A percentile compares a stretch with the other conserved stretches of the same genome.
phyloP scores from a whole-genome alignment of 2,797 vertebrate genomes.

The Labeo calbasu region DNA sequence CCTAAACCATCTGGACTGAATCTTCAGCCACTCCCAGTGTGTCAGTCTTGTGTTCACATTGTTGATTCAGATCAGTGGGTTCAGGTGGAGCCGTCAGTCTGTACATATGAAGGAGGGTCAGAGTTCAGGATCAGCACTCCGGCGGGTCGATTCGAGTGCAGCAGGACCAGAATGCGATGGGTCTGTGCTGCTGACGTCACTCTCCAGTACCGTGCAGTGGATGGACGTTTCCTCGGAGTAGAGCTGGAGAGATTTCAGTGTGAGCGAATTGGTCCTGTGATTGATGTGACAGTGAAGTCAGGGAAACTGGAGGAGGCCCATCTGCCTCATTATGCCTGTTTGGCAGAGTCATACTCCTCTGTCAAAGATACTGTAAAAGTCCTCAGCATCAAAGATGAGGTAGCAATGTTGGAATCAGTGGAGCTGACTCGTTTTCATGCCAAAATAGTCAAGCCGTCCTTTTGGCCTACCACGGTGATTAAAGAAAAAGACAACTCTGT shows the following conservation, averaged over 20 bases:
- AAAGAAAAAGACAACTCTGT: no score
- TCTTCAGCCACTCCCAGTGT: not conserved
- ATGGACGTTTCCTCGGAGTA: not conserved
- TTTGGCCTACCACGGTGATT: not conserved
- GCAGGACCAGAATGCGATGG: no score
- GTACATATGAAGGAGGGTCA: slow-evolving; percentile 15
- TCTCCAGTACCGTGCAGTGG: slow-evolving; percentile 6
- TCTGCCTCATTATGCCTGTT: slow-evolving; percentile 6
- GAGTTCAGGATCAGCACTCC: no score
- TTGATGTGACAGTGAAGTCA: slow-evolving; percentile 14
- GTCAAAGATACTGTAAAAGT: not conserved
- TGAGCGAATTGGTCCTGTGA: slow-evolving; percentile 21
- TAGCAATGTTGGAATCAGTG: not conserved
- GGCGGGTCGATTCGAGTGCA: no score
- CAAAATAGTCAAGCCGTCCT: not conserved
- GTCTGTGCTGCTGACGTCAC: no score
- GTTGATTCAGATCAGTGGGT: slow-evolving; percentile 10
- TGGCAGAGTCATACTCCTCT: slow-evolving; percentile 14
- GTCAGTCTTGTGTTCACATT: slow-evolving; percentile 19
- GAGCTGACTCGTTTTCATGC: not conserved
- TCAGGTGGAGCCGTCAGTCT: not conserved
- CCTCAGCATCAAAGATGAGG: not conserved
- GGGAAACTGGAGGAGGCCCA: slow-evolving; percentile 16
- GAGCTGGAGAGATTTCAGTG: not conserved
- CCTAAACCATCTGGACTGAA: not conserved